phyloP scores from a whole-genome alignment of 2,888 invertebrate species.

The Brenthis daphne region DNA sequence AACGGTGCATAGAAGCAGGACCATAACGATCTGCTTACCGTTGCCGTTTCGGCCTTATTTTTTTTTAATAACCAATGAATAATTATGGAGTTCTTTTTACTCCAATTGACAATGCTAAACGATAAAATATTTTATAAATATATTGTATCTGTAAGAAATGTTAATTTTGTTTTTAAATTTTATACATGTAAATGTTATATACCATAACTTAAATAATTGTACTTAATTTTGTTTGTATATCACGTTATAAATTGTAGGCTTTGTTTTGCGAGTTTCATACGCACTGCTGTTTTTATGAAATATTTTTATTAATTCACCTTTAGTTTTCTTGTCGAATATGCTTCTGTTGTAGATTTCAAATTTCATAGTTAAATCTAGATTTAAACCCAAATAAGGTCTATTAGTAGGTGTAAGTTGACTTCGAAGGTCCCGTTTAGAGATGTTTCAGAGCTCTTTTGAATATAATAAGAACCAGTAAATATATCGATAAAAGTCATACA shows the following conservation, averaged over 20 bases:
- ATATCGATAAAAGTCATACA: too few relatives aligned
- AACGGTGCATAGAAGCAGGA: too few relatives aligned
- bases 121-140: background rate
- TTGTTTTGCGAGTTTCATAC: conserved; percentile 8
- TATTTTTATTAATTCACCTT: conserved; percentile 5
- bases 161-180: conserved; percentile 4
- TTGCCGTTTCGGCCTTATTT: too few relatives aligned
- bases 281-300: background rate
- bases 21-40: too few relatives aligned
- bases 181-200: conserved; percentile 5
- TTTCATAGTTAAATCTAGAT: background rate
- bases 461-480: too few relatives aligned
- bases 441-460: too few relatives aligned
- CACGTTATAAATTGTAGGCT: background rate
- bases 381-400: background rate
- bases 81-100: too few relatives aligned
- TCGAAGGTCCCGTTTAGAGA: background rate
- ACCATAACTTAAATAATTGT: conserved; percentile 5
- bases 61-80: too few relatives aligned
- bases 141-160: conserved; percentile 1
- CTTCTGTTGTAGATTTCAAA: background rate
- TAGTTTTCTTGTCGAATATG: conserved; percentile 9
- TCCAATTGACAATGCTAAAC: background rate
- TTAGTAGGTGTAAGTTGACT: background rate
- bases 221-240: conserved; percentile 18